phyloP scores from a whole-genome alignment of 2,888 invertebrate species.

The Leucozona laternaria region DNA sequence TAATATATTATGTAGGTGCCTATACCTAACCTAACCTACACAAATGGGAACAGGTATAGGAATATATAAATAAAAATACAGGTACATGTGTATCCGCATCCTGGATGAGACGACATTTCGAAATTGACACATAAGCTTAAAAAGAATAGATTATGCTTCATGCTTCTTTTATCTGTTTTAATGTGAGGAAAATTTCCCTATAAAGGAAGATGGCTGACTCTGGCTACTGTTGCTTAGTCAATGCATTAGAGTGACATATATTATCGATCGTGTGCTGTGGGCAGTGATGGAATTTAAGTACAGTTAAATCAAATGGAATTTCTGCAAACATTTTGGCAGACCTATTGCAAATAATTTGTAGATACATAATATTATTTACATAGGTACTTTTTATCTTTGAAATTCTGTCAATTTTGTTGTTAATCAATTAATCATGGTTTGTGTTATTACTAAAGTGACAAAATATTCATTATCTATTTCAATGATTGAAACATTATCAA shows the following conservation, averaged over 20 bases:
- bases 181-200: neutral
- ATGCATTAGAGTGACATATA: neutral
- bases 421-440: no score
- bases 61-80: neutral
- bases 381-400: no score
- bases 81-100: neutral
- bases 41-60: neutral
- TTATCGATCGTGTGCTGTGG: neutral
- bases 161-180: slow-evolving; percentile 9
- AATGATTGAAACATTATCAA: no score
- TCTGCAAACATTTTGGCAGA: no score
- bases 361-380: no score
- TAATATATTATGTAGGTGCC: slow-evolving; percentile 21
- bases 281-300: neutral
- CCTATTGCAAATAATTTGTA: no score
- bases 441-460: no score
- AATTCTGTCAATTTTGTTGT: no score
- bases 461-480: no score
- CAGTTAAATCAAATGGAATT: neutral
- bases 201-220: neutral
- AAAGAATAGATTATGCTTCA: slow-evolving; percentile 40
- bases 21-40: neutral
- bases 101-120: slow-evolving; percentile 42
- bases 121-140: slow-evolving; percentile 57
- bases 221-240: neutral